Percentiles rank a stretch among this genome's conserved stretches.
These are phyloP conservation scores for Hydra vulgaris DNA, from an alignment of 30 jellyfish, hydroid and myxozoan species.

Conservation along the genomic window DNA sequence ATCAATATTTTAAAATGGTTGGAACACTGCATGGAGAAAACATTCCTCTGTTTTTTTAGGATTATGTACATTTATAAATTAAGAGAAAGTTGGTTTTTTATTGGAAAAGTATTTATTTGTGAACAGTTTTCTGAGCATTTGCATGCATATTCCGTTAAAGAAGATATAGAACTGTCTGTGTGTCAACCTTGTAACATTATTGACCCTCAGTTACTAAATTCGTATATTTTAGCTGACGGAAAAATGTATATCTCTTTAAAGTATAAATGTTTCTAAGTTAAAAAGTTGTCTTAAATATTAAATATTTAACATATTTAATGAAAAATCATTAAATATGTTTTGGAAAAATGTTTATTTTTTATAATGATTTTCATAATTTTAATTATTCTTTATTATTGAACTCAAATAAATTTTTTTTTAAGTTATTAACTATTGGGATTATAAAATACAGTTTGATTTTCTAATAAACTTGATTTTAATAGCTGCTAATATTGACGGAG, in stretches of 20 bases:
- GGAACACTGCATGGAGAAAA: background rate
- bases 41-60: background rate
- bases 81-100: background rate
- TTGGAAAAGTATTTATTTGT: too few relatives aligned
- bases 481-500: background rate
- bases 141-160: too few relatives aligned
- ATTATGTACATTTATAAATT: background rate
- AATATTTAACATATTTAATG: background rate
- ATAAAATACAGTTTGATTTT: background rate
- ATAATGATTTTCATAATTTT: background rate
- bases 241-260: too few relatives aligned
- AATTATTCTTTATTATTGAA: background rate
- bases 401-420: too few relatives aligned
- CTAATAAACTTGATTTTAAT: background rate
- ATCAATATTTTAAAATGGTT: background rate
- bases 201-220: too few relatives aligned
- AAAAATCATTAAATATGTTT: background rate
- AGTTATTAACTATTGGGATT: background rate
- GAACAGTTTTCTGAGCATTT: too few relatives aligned
- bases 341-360: background rate
- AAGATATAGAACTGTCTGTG: too few relatives aligned
- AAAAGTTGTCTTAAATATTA: too few relatives aligned
- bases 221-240: too few relatives aligned
- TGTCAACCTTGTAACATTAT: too few relatives aligned
- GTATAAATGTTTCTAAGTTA: too few relatives aligned